These are phyloP conservation scores for Myodes glareolus DNA, from an alignment of 2,113 vertebrate genomes.

Conservation along the genomic window DNA sequence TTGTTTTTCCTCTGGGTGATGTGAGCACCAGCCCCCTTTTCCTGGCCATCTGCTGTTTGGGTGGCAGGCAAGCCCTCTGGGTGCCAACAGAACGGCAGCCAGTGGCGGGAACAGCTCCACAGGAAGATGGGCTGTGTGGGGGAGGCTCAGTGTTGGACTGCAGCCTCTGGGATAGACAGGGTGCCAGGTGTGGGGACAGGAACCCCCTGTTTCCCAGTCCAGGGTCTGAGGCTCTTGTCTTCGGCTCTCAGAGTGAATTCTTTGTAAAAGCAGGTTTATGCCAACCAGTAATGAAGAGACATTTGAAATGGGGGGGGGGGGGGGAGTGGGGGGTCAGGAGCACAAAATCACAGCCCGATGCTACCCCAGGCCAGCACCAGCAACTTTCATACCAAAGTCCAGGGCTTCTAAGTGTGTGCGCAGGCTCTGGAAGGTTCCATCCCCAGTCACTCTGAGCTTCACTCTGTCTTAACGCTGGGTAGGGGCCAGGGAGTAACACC, in stretches of 20 bases:
- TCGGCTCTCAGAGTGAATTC: neutral
- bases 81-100: conserved; percentile 46
- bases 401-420: neutral
- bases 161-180: neutral
- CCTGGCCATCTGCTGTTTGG: conserved; percentile 70
- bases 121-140: neutral
- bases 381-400: neutral
- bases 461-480: neutral
- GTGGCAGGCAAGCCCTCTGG: conserved; percentile 52
- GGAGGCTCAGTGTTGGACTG: neutral
- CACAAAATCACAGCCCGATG: too few species aligned
- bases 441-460: neutral
- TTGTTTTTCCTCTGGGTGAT: conserved; percentile 13
- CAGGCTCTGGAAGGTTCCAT: neutral
- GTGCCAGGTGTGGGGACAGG: neutral
- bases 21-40: conserved; percentile 4
- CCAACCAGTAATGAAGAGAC: neutral
- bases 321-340: accelerated
- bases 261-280: neutral
- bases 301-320: neutral
- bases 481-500: too few species aligned
- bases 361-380: neutral
- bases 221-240: neutral
- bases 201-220: accelerated
- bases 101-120: neutral